Conservation (phyloP, 1,140 invertebrate species). For the Temnothorax curvispinosus region DNA sequence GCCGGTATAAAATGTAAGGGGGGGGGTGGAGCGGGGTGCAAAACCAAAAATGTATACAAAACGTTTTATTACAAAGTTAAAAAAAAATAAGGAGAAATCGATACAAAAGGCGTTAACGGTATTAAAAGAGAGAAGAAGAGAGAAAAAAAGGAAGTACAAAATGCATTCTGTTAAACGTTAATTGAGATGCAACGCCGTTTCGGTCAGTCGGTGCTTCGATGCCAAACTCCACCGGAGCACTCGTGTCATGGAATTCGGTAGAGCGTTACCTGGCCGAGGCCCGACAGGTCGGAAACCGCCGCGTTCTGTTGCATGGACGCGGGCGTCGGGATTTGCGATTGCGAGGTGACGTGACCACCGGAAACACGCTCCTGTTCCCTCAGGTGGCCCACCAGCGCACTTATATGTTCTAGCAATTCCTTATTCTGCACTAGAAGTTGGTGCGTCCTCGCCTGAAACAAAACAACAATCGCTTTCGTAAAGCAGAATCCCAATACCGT, state of each 20-base stretch:
- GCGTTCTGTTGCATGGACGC: conserved; percentile 79
- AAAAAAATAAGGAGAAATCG: conserved; percentile 43
- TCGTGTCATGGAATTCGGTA: conserved; percentile 83
- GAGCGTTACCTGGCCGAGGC: conserved; percentile 85
- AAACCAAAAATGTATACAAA: conserved; percentile 65
- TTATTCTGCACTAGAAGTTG: conserved; percentile 97
- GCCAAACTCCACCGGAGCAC: conserved; percentile 67
- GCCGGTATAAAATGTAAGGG: neutral
- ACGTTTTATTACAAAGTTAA: conserved; percentile 74
- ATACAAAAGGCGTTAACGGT: conserved; percentile 78
- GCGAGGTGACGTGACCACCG: conserved; percentile 77
- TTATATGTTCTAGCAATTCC: conserved; percentile 97
- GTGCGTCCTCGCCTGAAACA: conserved; percentile 93
- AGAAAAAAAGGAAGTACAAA: conserved; percentile 69
- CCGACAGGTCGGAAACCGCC: conserved; percentile 80
- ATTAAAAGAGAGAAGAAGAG: conserved; percentile 68
- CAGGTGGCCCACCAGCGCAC: conserved; percentile 93
- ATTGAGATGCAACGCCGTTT: conserved; percentile 72
- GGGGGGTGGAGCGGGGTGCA: conserved; percentile 9
- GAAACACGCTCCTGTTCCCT: conserved; percentile 91
- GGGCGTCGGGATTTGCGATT: conserved; percentile 77
- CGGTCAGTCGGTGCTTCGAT: conserved; percentile 66
- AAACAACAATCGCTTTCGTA: neutral
- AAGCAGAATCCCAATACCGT: neutral
- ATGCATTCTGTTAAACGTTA: conserved; percentile 78